These are phyloP conservation scores for Capitella teleta DNA, from an alignment of 1,140 invertebrate genomes.

Conservation along the genomic window DNA sequence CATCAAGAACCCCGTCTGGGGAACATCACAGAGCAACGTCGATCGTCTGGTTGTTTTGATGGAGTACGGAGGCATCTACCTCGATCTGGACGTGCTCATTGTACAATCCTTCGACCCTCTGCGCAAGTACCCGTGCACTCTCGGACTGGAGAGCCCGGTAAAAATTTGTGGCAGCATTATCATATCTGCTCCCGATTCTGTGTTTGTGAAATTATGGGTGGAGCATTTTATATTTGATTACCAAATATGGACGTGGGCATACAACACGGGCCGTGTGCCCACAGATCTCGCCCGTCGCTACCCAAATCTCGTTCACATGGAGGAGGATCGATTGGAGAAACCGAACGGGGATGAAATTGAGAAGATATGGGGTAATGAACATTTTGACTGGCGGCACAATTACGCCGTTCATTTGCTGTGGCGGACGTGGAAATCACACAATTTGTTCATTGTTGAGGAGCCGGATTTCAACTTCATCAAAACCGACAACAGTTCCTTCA, in stretches of 20 bases:
- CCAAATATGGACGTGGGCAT: conserved; percentile 7
- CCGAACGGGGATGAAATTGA: conserved; percentile 10
- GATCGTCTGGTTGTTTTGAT: conserved; percentile 7
- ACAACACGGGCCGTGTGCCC: conserved; percentile 11
- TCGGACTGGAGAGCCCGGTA: conserved; percentile 17
- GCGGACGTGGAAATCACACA: neutral
- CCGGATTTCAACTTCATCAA: neutral
- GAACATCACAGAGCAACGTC: conserved; percentile 10
- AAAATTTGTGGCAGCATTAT: conserved; percentile 8
- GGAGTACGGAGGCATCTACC: conserved; percentile 11
- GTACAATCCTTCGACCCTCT: conserved; percentile 27
- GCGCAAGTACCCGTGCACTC: conserved; percentile 33
- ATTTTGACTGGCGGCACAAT: conserved; percentile 8
- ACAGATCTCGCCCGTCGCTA: conserved; percentile 3
- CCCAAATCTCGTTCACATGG: conserved; percentile 10
- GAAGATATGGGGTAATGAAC: conserved; percentile 3
- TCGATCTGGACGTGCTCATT: conserved; percentile 11
- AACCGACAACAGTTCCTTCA: neutral
- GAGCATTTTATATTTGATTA: conserved; percentile 11
- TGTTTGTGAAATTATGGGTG: conserved; percentile 10
- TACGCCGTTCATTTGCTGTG: conserved; percentile 8
- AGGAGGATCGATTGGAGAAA: conserved; percentile 5
- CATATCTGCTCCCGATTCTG: conserved; percentile 2
- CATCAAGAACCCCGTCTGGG: conserved; percentile 7
- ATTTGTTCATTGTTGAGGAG: neutral